Evolutionary conservation across 2,888 invertebrate species (phyloP), one percentile per base, ranked within the genome.

Genomic region (Halictus quadricinctus): DNA sequence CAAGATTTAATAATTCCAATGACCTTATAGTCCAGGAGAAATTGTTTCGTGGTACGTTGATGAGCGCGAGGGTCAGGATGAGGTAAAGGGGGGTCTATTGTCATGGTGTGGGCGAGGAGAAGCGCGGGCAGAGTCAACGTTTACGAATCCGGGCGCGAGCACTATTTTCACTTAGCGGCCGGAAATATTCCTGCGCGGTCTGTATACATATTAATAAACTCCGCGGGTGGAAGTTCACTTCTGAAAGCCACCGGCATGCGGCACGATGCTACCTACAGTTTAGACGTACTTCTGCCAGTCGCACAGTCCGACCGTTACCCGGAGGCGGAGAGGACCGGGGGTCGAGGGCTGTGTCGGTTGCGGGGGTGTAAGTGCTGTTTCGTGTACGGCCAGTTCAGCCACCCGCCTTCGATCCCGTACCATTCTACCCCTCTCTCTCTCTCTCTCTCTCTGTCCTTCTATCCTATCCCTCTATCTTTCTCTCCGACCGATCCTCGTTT

Each of bases 311-410:
- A 86, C 88, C 80, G 83, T 89, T 86, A 85, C 73, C 87, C 70
- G 78, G 87, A 87, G 86, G 85, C 82, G 86, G 84, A 80, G 75
- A 21, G 21, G 85, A 80, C 79, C 79, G 81, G 74, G 78, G 84
- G 81, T 76, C 76, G 89, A 81, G 83, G 83, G 88, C 66, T 79
- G 85, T 88, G 85, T 88, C 85, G 88, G 91, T 91, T 90, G 90
- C 87, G 91, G 91, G 87, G 91, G 91, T 93, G 91, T 94, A 94
- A 94, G 94, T 94, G 94, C 94, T 93, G 92, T 94, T 94, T 92
- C 94, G 92, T 94, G 94, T 94, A 93, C 93, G 90, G 87, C 89
- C 92, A 87, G 87, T 91, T 90, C 90, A 81, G 73, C 87, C 89
- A 83, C 89, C 88, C 83, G 72, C 64, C 77, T 83, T 80, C 82